Percentiles rank a stretch among this genome's conserved stretches.
Evolutionary conservation across 1,140 invertebrate genomes (phyloP).

Genomic region (Lasioglossum albipes): DNA sequence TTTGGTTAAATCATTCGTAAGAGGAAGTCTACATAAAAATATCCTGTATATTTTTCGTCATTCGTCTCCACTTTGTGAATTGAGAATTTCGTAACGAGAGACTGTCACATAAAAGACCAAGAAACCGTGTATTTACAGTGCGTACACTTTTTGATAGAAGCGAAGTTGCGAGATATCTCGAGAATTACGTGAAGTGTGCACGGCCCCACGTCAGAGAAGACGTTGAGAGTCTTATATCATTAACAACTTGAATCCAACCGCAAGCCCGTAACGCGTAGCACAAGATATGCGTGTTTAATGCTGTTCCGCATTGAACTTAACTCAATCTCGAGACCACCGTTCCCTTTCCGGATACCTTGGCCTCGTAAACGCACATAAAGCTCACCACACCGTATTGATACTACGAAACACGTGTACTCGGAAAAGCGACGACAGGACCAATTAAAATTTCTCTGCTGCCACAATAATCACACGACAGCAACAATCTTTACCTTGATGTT

Average conservation of each 20-base stretch:
- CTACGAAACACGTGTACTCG: not conserved
- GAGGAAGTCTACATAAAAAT: no score
- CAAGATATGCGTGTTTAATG: constrained; percentile 23
- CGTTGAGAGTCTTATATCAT: constrained; percentile 44
- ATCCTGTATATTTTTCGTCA: no score
- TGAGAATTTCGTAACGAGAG: no score
- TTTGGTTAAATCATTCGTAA: no score
- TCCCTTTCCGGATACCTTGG: constrained; percentile 11
- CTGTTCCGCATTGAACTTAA: constrained; percentile 27
- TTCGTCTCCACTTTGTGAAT: no score
- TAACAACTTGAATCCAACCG: constrained; percentile 49
- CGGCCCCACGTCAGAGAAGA: not conserved
- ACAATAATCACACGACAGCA: no score
- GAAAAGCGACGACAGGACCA: constrained; percentile 9
- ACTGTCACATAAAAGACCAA: no score
- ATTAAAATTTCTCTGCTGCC: not conserved
- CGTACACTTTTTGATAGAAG: not conserved
- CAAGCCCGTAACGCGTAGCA: not conserved
- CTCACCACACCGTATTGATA: not conserved
- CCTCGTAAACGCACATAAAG: not conserved
- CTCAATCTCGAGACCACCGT: constrained; percentile 38
- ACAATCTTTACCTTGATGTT: no score
- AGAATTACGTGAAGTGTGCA: not conserved
- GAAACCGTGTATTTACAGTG: not conserved
- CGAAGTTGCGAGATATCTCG: not conserved